A percentile compares a stretch with the other conserved stretches of the same genome.
These are phyloP conservation scores for Tauraco erythrolophus DNA, from an alignment of 2,113 vertebrate species.

Conservation along the genomic window DNA sequence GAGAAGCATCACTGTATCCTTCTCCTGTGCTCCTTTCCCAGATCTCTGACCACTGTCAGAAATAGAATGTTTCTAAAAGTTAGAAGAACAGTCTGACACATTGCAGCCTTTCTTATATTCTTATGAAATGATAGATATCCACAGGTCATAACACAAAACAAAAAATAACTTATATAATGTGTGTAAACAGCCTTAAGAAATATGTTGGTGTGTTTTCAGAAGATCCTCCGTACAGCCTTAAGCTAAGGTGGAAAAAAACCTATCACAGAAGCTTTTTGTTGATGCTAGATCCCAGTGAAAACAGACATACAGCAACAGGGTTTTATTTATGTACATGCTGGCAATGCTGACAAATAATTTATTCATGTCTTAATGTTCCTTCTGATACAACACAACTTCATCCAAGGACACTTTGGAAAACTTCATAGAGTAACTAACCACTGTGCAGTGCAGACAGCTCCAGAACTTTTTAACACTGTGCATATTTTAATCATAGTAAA, in stretches of 20 bases:
- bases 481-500: background rate
- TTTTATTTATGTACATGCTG: conserved; percentile 5
- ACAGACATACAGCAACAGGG: background rate
- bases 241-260: background rate
- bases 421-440: background rate
- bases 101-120: background rate
- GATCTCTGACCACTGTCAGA: background rate
- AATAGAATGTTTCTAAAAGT: background rate
- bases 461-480: background rate
- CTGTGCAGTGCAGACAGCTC: background rate
- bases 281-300: background rate
- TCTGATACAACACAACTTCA: background rate
- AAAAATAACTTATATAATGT: background rate
- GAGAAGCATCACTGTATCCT: background rate
- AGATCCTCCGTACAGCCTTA: background rate
- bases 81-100: background rate
- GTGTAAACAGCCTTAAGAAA: background rate
- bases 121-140: background rate
- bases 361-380: background rate
- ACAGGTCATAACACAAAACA: background rate
- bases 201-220: background rate
- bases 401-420: background rate
- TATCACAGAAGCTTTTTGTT: background rate
- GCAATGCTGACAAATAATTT: background rate
- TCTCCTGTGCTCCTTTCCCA: background rate